These are phyloP conservation scores for Zophobas atratus DNA, from an alignment of 1,140 invertebrate genomes.

Conservation along the genomic window DNA sequence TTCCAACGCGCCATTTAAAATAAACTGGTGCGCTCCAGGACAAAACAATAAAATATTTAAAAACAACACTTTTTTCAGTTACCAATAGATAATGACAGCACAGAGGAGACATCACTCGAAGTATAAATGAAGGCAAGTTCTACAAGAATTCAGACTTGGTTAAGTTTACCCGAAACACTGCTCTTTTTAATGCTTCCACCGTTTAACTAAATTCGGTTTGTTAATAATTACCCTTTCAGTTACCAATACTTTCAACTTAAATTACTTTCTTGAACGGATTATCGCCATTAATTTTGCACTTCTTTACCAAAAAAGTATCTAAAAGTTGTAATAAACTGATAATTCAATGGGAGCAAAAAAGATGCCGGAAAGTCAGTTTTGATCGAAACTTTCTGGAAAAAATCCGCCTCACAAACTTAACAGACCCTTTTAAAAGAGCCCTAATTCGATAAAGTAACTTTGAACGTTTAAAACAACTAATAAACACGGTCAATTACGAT, in stretches of 20 bases:
- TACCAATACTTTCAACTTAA: background rate
- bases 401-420: background rate
- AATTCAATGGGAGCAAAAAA: slow-evolving; percentile 16
- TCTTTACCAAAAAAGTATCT: background rate
- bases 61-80: too few species aligned
- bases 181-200: too few species aligned
- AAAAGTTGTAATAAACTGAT: slow-evolving; percentile 4
- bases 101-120: too few species aligned
- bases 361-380: background rate
- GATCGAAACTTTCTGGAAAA: slow-evolving; percentile 11
- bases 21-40: too few species aligned
- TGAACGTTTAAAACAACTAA: slow-evolving; percentile 39
- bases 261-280: slow-evolving; percentile 24
- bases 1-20: too few species aligned
- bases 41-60: too few species aligned
- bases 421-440: slow-evolving; percentile 13
- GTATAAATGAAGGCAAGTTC: too few species aligned
- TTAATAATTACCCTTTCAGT: too few species aligned
- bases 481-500: slow-evolving; percentile 44
- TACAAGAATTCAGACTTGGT: too few species aligned
- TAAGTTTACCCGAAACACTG: too few species aligned
- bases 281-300: slow-evolving; percentile 1
- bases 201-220: too few species aligned
- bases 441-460: slow-evolving; percentile 26
- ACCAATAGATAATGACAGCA: too few species aligned